A percentile compares a stretch with the other conserved stretches of the same genome.
phyloP scores from a whole-genome alignment of 2,888 invertebrate species.

The Cephus pygmeus region DNA sequence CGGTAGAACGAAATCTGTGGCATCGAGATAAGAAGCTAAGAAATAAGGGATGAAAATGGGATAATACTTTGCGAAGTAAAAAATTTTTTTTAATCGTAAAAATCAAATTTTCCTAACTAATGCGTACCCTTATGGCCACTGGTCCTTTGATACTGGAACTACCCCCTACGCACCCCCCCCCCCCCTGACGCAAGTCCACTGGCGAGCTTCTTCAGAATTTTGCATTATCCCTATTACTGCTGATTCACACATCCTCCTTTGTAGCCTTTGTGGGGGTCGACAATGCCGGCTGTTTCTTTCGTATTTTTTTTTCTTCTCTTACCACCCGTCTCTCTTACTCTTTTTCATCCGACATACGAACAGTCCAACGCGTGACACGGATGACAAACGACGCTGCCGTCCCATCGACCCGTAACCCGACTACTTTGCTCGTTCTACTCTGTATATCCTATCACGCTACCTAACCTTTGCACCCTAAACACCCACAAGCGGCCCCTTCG shows the following conservation, averaged over 20 bases:
- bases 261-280: constrained; percentile 58
- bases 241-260: constrained; percentile 63
- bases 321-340: constrained; percentile 11
- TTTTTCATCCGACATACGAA: constrained; percentile 39
- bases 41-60: background rate
- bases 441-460: background rate
- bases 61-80: background rate
- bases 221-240: constrained; percentile 64
- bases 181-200: background rate
- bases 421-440: background rate
- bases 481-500: background rate
- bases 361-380: constrained; percentile 37
- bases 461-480: background rate
- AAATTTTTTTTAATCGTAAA: no score
- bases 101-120: background rate
- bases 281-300: constrained; percentile 52
- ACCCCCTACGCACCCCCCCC: background rate
- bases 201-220: constrained; percentile 48
- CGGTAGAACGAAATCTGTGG: background rate
- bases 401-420: constrained; percentile 33
- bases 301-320: constrained; percentile 28
- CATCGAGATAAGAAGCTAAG: background rate
- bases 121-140: background rate
- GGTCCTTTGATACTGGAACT: background rate
- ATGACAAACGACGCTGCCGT: constrained; percentile 47